Conservation (phyloP, 2,797 vertebrate genomes). For the Alcedo atthis region DNA sequence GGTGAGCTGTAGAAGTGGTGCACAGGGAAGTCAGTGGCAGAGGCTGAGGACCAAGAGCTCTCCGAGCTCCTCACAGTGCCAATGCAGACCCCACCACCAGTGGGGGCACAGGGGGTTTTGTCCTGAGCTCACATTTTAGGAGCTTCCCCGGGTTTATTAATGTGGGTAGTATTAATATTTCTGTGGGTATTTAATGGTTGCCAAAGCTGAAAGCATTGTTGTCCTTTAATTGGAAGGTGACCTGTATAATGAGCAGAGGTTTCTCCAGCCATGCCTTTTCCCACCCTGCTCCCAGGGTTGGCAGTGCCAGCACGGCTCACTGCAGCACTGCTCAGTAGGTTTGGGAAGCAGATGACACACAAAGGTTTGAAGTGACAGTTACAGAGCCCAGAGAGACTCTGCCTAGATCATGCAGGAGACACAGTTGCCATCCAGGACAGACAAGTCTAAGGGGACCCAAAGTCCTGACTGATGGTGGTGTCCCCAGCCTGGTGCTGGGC, state of each 20-base stretch:
- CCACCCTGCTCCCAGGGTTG: not conserved
- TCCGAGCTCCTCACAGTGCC: not conserved
- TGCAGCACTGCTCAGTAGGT: not conserved
- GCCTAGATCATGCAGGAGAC: not conserved
- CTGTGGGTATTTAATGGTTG: not conserved
- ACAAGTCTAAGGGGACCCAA: not conserved
- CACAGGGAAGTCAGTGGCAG: not conserved
- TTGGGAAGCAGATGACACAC: not conserved
- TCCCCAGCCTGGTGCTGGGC: not conserved
- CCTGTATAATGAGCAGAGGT: not conserved
- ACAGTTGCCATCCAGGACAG: fast-evolving
- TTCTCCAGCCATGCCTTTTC: not conserved
- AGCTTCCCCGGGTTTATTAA: not conserved
- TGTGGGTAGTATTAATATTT: not conserved
- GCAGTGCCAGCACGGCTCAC: not conserved
- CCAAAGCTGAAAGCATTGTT: not conserved
- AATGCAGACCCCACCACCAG: fast-evolving
- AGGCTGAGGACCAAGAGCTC: not conserved
- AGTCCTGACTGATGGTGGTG: fast-evolving
- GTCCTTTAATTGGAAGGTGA: not conserved
- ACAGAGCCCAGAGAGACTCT: not conserved
- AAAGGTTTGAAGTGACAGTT: not conserved
- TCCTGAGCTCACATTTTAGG: not conserved
- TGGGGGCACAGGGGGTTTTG: not conserved
- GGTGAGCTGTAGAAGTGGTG: not conserved